Percentiles rank a stretch among this genome's conserved stretches.
These are phyloP conservation scores for Lemur catta DNA, from an alignment of 2,797 vertebrate genomes.

Conservation along the genomic window DNA sequence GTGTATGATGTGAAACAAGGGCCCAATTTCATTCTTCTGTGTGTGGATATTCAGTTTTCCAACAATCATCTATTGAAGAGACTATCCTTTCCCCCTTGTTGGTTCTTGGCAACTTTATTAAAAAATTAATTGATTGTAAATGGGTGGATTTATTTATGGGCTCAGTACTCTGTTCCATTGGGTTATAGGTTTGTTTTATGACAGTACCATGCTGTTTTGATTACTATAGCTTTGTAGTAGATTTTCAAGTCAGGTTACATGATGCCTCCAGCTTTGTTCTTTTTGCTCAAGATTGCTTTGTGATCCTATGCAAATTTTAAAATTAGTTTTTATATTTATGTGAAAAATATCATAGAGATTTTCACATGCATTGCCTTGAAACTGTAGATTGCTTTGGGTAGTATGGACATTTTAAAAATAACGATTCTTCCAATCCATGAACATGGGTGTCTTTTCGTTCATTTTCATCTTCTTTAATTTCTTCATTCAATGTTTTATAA, in stretches of 20 bases:
- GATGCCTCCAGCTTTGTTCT: too few relatives aligned
- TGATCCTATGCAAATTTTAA: too few relatives aligned
- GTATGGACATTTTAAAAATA: too few relatives aligned
- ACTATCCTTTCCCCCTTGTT: background rate
- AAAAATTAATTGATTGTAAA: background rate
- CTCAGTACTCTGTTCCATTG: background rate
- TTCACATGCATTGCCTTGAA: too few relatives aligned
- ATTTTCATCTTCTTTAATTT: background rate
- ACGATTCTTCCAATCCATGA: too few relatives aligned
- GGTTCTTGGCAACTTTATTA: background rate
- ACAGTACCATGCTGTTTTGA: background rate
- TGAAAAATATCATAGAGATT: too few relatives aligned
- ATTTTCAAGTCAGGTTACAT: too few relatives aligned
- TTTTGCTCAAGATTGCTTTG: too few relatives aligned
- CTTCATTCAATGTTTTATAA: background rate
- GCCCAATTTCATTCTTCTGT: background rate
- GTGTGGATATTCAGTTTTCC: background rate
- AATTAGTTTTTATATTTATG: too few relatives aligned
- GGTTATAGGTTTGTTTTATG: background rate
- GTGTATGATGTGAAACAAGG: background rate
- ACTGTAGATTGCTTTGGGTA: too few relatives aligned
- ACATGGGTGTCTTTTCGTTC: background rate
- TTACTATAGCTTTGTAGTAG: background rate
- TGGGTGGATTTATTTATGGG: background rate
- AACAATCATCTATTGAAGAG: background rate